Conservation (phyloP, 1,140 invertebrate species). For the Radopholus similis region DNA sequence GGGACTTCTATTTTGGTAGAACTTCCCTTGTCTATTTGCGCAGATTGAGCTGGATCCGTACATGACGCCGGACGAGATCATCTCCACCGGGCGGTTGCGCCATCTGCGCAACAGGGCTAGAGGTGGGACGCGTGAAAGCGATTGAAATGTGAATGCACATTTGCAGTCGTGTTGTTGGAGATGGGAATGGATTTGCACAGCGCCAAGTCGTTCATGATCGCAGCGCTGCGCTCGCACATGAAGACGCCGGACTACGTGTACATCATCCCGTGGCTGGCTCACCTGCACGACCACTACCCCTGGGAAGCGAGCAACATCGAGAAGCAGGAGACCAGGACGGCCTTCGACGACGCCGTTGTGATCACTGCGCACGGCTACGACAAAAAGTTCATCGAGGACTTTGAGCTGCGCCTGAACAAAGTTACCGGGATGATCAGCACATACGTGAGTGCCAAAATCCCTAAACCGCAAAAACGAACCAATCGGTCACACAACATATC, state of each 20-base stretch:
- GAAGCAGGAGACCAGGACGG: slow-evolving; percentile 50
- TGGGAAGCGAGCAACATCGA: slow-evolving; percentile 58
- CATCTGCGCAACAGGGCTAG: slow-evolving; percentile 38
- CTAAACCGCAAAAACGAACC: not conserved
- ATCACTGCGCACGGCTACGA: slow-evolving; percentile 59
- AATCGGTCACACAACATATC: too few relatives aligned
- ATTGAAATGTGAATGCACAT: too few relatives aligned
- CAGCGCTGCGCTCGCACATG: slow-evolving; percentile 45
- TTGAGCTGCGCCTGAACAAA: slow-evolving; percentile 51
- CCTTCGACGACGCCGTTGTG: slow-evolving; percentile 55
- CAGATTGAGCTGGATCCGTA: slow-evolving; percentile 53
- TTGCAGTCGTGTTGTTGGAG: slow-evolving; percentile 43
- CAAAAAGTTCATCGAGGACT: slow-evolving; percentile 59
- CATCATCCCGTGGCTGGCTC: slow-evolving; percentile 56
- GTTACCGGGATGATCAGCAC: slow-evolving; percentile 54
- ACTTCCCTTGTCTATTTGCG: too few relatives aligned
- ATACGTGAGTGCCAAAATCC: slow-evolving; percentile 38
- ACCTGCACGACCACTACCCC: slow-evolving; percentile 59
- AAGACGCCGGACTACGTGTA: slow-evolving; percentile 58
- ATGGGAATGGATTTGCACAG: slow-evolving; percentile 59
- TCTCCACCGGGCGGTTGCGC: slow-evolving; percentile 45
- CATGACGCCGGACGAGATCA: slow-evolving; percentile 53
- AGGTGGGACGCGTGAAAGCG: slow-evolving; percentile 34
- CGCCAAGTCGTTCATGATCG: slow-evolving; percentile 50
- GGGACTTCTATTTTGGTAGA: too few relatives aligned